Evolutionary conservation across 2,113 vertebrate genomes (phyloP).

Genomic region (Tragelaphus buxtoni): DNA sequence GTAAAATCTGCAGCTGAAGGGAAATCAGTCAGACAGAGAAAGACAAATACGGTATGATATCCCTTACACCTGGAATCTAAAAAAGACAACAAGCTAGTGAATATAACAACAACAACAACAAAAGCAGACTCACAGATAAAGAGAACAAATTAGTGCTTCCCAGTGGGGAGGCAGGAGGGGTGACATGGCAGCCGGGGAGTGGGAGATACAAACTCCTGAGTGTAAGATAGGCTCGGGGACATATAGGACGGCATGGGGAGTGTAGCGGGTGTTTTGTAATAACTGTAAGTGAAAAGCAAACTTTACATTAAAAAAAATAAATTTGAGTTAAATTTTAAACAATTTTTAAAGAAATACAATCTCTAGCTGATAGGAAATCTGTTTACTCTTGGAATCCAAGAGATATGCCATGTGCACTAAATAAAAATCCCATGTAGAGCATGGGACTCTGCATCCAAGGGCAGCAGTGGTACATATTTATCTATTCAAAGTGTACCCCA

Average conservation of each 20-base stretch:
- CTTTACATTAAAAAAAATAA: not conserved
- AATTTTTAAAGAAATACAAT: not conserved
- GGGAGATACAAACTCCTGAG: not conserved
- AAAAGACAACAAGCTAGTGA: not conserved
- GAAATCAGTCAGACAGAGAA: not conserved
- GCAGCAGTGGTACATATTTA: not conserved
- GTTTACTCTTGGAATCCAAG: not conserved
- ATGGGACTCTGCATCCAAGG: not conserved
- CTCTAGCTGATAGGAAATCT: not conserved
- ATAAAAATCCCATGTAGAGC: not conserved
- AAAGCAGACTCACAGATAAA: not conserved
- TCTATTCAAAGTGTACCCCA: not conserved
- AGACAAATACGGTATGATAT: not conserved
- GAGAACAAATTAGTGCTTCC: not conserved
- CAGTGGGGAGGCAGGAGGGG: not conserved
- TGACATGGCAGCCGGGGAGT: not conserved
- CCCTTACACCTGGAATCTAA: not conserved
- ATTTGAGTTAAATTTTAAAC: not conserved
- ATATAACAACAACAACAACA: too few species aligned
- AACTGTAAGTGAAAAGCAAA: not conserved
- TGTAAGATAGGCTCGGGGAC: not conserved
- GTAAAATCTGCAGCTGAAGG: not conserved
- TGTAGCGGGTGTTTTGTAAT: not conserved
- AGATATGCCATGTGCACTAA: rapidly evolving
- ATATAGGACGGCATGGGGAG: not conserved